phyloP scores from a whole-genome alignment of 2,797 vertebrate species.

The Psittacula echo region DNA sequence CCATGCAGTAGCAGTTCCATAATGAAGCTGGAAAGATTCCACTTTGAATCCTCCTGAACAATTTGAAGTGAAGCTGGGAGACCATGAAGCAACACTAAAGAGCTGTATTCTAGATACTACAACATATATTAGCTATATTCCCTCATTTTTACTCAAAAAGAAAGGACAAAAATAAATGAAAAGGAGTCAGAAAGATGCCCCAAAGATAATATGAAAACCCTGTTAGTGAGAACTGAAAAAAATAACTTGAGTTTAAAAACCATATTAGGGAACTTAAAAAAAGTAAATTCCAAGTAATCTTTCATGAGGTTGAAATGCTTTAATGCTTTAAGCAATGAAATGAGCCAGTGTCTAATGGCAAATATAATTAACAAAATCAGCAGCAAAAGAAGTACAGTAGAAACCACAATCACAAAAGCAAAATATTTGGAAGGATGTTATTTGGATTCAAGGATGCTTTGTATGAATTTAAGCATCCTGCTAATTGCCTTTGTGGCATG shows the following conservation, averaged over 20 bases:
- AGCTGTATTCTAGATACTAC: background rate
- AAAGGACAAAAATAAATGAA: background rate
- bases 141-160: background rate
- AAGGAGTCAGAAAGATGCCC: background rate
- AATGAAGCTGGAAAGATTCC: background rate
- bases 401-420: background rate
- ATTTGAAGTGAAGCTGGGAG: background rate
- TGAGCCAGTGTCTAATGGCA: background rate
- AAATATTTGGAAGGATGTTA: background rate
- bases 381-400: background rate
- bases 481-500: background rate
- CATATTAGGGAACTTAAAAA: background rate
- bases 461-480: background rate
- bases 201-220: background rate
- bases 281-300: background rate
- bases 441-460: background rate
- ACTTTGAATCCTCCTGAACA: background rate
- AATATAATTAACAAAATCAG: background rate
- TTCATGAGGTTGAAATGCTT: background rate
- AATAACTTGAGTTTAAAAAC: background rate
- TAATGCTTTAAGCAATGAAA: background rate
- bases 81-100: background rate
- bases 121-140: background rate
- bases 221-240: background rate
- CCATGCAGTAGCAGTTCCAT: background rate